Evolutionary conservation across 2,113 vertebrate species (phyloP).

Genomic region (Actenoides lindsayi): DNA sequence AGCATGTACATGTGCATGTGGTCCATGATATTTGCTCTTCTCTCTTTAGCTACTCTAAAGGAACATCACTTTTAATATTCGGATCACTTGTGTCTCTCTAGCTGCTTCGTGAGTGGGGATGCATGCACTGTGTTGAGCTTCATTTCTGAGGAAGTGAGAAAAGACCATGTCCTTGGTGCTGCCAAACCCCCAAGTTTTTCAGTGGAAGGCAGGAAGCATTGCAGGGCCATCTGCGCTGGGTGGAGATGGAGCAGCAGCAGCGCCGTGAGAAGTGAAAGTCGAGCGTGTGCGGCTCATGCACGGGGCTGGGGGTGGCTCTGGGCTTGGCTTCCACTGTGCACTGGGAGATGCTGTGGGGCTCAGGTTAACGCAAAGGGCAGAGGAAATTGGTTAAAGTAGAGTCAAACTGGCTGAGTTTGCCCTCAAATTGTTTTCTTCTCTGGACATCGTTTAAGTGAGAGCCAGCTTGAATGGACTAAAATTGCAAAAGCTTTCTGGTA

Average conservation of each 20-base stretch:
- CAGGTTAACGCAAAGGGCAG: not conserved
- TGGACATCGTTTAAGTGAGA: not conserved
- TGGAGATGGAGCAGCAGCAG: not conserved
- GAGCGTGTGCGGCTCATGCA: not conserved
- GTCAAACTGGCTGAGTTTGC: not conserved
- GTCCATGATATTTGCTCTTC: not conserved
- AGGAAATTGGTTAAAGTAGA: not conserved
- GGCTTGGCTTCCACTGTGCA: not conserved
- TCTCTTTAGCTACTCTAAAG: not conserved
- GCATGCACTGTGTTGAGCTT: not conserved
- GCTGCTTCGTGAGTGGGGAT: not conserved
- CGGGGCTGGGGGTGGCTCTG: not conserved
- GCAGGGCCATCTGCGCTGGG: not conserved
- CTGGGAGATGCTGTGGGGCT: not conserved
- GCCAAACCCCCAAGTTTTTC: accelerated
- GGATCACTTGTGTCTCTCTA: accelerated
- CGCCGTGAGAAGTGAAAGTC: not conserved
- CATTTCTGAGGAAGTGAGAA: not conserved
- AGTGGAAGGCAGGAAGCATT: not conserved
- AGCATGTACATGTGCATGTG: accelerated
- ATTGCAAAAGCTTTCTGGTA: not conserved
- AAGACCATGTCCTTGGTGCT: accelerated
- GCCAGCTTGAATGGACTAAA: not conserved
- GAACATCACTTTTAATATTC: not conserved
- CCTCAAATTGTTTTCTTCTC: not conserved